phyloP scores from a whole-genome alignment of 2,797 vertebrate species.

The Lutra lutra region DNA sequence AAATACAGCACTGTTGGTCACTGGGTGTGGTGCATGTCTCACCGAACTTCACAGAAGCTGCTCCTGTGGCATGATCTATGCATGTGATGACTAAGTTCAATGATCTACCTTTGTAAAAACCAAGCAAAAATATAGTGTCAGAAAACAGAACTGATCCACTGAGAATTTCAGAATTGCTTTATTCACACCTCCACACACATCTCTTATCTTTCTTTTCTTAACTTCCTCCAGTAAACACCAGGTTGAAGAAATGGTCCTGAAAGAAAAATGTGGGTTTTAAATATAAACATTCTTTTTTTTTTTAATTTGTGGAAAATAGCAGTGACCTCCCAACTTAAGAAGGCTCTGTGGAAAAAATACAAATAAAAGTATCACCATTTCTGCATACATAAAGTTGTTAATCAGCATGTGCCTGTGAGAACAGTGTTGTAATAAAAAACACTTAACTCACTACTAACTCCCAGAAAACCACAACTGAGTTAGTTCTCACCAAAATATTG shows the following conservation, averaged over 20 bases:
- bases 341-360: background rate
- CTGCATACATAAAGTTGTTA: background rate
- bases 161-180: background rate
- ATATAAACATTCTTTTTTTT: background rate
- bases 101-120: background rate
- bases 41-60: background rate
- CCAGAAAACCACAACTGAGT: background rate
- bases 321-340: background rate
- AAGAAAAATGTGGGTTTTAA: background rate
- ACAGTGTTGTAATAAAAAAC: background rate
- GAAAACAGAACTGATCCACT: slow-evolving; percentile 46
- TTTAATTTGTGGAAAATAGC: background rate
- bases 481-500: background rate
- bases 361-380: background rate
- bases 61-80: background rate
- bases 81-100: rapidly evolving
- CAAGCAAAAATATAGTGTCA: background rate
- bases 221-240: slow-evolving; percentile 22
- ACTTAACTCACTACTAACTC: background rate
- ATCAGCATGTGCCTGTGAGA: background rate
- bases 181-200: background rate
- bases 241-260: background rate
- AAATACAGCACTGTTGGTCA: background rate
- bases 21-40: background rate
- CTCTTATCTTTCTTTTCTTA: background rate